Conservation (phyloP, 2,888 invertebrate species). For the Cantharis flavilabris region DNA sequence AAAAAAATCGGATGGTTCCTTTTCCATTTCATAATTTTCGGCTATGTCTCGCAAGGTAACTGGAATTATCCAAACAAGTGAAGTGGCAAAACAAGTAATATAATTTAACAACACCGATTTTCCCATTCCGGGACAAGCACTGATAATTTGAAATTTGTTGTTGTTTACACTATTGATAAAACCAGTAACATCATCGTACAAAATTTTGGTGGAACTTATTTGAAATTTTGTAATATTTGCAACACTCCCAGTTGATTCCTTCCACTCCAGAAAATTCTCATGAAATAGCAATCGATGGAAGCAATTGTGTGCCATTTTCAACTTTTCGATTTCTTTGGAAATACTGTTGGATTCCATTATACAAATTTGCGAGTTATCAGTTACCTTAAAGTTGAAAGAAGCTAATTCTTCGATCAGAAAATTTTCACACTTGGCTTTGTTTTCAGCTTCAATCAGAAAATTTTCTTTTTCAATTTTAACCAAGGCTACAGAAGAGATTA, state of each 20-base stretch:
- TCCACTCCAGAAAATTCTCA: not conserved
- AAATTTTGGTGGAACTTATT: no score
- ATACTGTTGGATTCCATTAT: not conserved
- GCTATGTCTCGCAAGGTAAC: not conserved
- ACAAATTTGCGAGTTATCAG: not conserved
- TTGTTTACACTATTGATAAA: not conserved
- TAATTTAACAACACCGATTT: conserved; percentile 3
- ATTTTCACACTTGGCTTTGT: not conserved
- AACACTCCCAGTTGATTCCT: not conserved
- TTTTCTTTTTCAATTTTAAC: not conserved
- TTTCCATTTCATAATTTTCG: not conserved
- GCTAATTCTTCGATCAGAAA: not conserved
- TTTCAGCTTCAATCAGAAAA: not conserved
- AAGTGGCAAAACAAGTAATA: not conserved
- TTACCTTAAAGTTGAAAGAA: not conserved
- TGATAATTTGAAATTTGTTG: not conserved
- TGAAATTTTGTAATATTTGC: not conserved
- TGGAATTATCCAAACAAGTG: not conserved
- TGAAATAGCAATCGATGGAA: not conserved
- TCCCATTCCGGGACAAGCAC: conserved; percentile 12
- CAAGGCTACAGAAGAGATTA: not conserved
- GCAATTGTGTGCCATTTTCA: not conserved
- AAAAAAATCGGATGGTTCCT: not conserved
- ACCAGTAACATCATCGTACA: not conserved
- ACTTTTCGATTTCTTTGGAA: not conserved